These are phyloP conservation scores for Cygnus buccinator DNA, from an alignment of 2,113 vertebrate species.

Conservation along the genomic window DNA sequence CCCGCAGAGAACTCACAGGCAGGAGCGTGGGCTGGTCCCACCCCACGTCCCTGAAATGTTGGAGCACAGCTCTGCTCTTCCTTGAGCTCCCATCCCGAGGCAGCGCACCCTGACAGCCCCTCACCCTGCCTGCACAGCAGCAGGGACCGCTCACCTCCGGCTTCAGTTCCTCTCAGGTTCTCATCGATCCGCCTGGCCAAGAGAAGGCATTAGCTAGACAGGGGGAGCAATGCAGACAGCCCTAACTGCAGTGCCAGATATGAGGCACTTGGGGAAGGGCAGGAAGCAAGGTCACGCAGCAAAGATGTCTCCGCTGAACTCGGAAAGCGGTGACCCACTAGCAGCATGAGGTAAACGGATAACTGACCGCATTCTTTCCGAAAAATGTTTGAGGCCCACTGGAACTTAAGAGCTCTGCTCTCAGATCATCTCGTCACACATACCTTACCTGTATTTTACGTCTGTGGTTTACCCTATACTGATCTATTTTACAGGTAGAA, in stretches of 20 bases:
- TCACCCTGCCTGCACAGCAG: background rate
- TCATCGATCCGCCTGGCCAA: background rate
- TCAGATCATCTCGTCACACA: background rate
- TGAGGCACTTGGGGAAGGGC: background rate
- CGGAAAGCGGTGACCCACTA: background rate
- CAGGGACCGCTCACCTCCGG: rapidly evolving
- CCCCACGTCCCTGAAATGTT: no score
- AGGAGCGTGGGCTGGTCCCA: background rate
- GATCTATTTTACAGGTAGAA: background rate
- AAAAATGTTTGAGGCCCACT: background rate
- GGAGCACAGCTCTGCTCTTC: background rate
- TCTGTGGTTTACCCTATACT: background rate
- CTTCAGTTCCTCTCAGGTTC: background rate
- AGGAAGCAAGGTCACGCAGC: background rate
- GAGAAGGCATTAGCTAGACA: background rate
- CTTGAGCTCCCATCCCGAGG: background rate
- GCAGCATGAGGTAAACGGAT: background rate
- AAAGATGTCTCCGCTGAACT: background rate
- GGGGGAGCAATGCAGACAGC: background rate
- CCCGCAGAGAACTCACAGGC: background rate
- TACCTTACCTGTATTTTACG: background rate
- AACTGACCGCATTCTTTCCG: background rate
- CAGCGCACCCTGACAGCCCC: rapidly evolving
- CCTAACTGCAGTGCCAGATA: background rate
- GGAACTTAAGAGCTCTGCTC: background rate